Evolutionary conservation across 2,113 vertebrate genomes (phyloP), one percentile per base, ranked within the genome.

Genomic region (Balaeniceps rex): DNA sequence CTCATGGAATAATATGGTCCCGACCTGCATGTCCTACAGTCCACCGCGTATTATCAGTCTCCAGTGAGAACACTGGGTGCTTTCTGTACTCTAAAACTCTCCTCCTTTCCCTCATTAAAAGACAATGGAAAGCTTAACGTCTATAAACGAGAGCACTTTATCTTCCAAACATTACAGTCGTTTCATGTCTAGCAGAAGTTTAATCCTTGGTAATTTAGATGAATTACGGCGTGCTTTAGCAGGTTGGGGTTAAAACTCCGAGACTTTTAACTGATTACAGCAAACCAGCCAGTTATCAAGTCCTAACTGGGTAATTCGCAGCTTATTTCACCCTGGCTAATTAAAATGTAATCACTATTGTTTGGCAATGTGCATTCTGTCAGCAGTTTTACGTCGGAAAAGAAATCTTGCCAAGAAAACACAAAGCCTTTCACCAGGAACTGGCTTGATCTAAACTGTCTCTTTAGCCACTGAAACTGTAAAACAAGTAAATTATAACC

Each of bases 281-380:
- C 86, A 86, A 49, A 31, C 5, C 52, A 93, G 51, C n/a, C 70
- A 51, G 87, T 96, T 97, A 97, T 95, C 92, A 97, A 96, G 83
- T 93, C 81, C 94, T 96, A 92, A 94, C 80, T 91, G 94, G 96
- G 94, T 96, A 97, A 98, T 98, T 96, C 97, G 94, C 95, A 87
- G 76, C 55, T 95, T 96, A 88, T 94, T 95, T 94, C 75, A 75
- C 91, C 81, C 94, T 33, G 65, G 94, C 86, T 98, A 98, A 98
- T 98, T 98, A 98, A 98, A 98, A 97, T 52, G 96, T 97, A 97
- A 98, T 98, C 94, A 92, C 74, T 91, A 96, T 93, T 97, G 89
- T 96, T 95, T 92, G 94, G 95, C 93, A 92, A 91, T 29, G 76
- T 84, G 95, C 60, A 86, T 94, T 94, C 96, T 96, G 97, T 98